phyloP scores from a whole-genome alignment of 2,888 invertebrate genomes.

The Polydrusus cervinus region DNA sequence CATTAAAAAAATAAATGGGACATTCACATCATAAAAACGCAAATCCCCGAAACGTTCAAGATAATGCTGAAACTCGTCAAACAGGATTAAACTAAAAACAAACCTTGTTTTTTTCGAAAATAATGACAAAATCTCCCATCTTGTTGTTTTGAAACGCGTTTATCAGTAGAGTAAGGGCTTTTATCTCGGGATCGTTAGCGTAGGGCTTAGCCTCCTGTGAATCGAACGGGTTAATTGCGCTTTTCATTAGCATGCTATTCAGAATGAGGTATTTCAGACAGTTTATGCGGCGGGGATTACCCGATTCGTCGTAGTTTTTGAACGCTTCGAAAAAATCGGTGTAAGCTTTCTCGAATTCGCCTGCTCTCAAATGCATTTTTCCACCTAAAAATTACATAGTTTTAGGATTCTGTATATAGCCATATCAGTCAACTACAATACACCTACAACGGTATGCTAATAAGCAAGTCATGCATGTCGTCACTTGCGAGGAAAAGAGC shows the following conservation, averaged over 20 bases:
- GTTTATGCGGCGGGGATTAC: slow-evolving; percentile 94
- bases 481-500: too few relatives aligned
- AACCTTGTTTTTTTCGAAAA: slow-evolving; percentile 77
- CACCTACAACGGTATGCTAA: too few relatives aligned
- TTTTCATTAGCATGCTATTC: slow-evolving; percentile 99
- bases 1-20: not conserved
- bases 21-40: slow-evolving; percentile 2
- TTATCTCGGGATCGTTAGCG: slow-evolving; percentile 98
- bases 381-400: slow-evolving; percentile 72
- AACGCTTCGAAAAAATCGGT: slow-evolving; percentile 99
- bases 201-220: slow-evolving; percentile 99
- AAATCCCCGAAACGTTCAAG: not conserved
- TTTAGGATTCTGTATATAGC: too few relatives aligned
- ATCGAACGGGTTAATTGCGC: slow-evolving; percentile 99
- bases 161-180: slow-evolving; percentile 98
- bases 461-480: too few relatives aligned
- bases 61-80: not conserved
- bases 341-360: slow-evolving; percentile 98
- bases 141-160: slow-evolving; percentile 97
- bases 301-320: slow-evolving; percentile 99
- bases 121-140: slow-evolving; percentile 96
- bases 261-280: slow-evolving; percentile 98
- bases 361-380: slow-evolving; percentile 98
- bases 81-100: not conserved
- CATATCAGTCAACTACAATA: too few relatives aligned